Base-by-base conservation (phyloP, 2,888 invertebrate species). In the Ernsta delagoae region DNA sequence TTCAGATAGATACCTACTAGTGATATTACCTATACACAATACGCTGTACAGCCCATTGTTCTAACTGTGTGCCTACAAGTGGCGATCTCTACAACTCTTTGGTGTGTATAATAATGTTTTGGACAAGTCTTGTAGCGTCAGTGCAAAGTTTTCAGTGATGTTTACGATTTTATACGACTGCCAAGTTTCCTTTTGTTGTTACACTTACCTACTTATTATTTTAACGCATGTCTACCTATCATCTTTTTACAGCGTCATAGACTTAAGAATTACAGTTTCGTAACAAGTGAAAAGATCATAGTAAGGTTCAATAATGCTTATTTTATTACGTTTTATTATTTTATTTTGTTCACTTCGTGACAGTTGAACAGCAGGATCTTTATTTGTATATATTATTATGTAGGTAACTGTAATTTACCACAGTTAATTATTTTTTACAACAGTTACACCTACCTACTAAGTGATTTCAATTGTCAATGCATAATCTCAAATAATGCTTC, bases 211-310 rank as follows among this genome's bases (percentile, higher is more conserved):
- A 31, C 31, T 34, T 34, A n/a, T 16, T 59, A 45, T 48, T 45
- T 11, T 12, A 57, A 50, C 50, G 61, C 16, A 31, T 31, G 31
- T 31, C 31, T 16, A 16, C 16, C 16, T 57, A 24, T 56, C 56
- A 86, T 83, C 83, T 79, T 75, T 65, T 73, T 75, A 68, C 79
- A 82, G 81, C 65, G 59, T 65, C 60, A 68, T 82, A 82, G 83
- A 80, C 80, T 84, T 92, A 92, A 92, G 92, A 12, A 86, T 90
- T 91, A 91, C 89, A 90, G 89, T 92, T 86, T 86, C 88, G 83
- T 87, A 85, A 77, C 83, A 89, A 88, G 90, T 92, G 89, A 83
- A 61, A 84, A 87, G 89, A 90, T 91, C 89, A 86, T 85, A 60
- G 39, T 24, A 61, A 31, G 60, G 45, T 41, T 34, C 54, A 57